Conservation (phyloP, 2,888 invertebrate genomes). For the Pterostichus madidus region DNA sequence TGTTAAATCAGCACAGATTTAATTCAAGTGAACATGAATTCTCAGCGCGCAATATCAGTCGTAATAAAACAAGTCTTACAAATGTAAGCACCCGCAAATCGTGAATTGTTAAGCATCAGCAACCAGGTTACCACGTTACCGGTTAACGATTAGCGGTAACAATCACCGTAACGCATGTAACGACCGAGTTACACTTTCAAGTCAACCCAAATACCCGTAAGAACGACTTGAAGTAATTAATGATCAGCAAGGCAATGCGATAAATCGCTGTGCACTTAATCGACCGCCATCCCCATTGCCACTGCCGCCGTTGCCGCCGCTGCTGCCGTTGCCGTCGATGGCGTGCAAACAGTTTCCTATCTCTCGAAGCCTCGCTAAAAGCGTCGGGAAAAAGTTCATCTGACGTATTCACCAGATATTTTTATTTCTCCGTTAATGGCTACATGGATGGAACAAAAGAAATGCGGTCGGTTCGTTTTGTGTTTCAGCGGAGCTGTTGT, state of each 20-base stretch:
- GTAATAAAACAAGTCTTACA: conserved; percentile 31
- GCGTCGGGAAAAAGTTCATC: conserved; percentile 45
- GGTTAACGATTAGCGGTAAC: conserved; percentile 24
- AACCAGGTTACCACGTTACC: background rate
- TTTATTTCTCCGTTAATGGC: conserved; percentile 50
- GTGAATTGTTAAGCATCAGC: background rate
- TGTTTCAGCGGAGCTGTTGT: background rate
- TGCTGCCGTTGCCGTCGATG: background rate
- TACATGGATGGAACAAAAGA: conserved; percentile 26
- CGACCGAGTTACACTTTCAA: conserved; percentile 1
- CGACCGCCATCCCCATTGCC: conserved; percentile 40
- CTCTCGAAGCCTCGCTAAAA: conserved; percentile 14
- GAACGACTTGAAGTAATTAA: conserved; percentile 41
- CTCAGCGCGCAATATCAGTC: conserved; percentile 20
- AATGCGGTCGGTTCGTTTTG: conserved; percentile 13
- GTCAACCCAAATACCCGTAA: background rate
- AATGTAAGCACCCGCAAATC: conserved; percentile 18
- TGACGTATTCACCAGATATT: conserved; percentile 44
- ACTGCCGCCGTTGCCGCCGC: background rate
- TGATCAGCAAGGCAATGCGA: conserved; percentile 21
- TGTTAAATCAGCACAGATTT: conserved; percentile 25
- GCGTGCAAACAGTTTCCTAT: conserved; percentile 48
- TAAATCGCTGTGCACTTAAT: conserved; percentile 55
- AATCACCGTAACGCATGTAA: conserved; percentile 32
- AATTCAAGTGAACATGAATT: conserved; percentile 13